Evolutionary conservation across 2,888 invertebrate species (phyloP).

Genomic region (Eupithecia dodoneata): DNA sequence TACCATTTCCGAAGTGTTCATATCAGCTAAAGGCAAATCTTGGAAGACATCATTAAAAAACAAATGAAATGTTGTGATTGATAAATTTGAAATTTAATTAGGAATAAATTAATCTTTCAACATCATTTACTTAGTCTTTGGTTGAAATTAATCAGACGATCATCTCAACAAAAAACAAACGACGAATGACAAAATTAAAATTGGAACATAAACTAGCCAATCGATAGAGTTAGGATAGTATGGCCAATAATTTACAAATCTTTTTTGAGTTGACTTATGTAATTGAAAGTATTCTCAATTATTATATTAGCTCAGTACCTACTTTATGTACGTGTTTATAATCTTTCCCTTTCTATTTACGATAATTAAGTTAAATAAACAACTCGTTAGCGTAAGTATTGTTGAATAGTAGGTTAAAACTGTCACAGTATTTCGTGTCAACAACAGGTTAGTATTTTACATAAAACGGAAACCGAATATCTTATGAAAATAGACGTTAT

Average conservation of each 20-base stretch:
- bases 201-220: not conserved
- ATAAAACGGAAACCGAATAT: slow-evolving; percentile 26
- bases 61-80: not conserved
- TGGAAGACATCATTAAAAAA: not conserved
- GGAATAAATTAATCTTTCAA: not conserved
- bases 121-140: not conserved
- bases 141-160: no score
- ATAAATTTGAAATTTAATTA: not conserved
- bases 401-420: slow-evolving; percentile 21
- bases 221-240: no score
- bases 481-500: slow-evolving; percentile 13
- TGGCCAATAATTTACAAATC: no score
- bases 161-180: not conserved
- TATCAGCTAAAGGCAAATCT: not conserved
- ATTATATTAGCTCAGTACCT: not conserved
- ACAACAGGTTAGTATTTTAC: slow-evolving; percentile 1
- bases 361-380: not conserved
- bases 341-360: not conserved
- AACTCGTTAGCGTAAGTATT: slow-evolving; percentile 6
- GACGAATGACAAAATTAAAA: not conserved
- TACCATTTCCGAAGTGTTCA: not conserved
- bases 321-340: not conserved
- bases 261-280: no score
- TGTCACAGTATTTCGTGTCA: slow-evolving; percentile 6
- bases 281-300: not conserved